Base-by-base conservation (phyloP, 2,797 vertebrate genomes). In the Notolabrus celidotus region DNA sequence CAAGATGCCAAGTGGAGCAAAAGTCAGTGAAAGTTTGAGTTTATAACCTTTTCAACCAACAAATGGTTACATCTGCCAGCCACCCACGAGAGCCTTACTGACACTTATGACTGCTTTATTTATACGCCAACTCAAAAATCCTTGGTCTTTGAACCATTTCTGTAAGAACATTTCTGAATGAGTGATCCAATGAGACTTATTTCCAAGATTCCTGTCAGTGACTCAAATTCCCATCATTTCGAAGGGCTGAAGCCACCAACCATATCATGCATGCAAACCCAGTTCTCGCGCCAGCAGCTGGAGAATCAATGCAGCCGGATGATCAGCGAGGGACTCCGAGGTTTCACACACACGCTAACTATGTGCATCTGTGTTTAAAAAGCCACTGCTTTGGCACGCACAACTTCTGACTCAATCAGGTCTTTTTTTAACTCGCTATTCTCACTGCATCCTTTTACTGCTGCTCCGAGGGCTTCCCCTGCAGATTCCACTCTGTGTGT, bases 401-500 rank as follows among this genome's bases (percentile, higher is more conserved):
- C 70, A 71, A 54, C 72, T 58, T 85, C 79, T 82, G 76, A 87
- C 82, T 80, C 83, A 87, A 83, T 88, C 78, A 71, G 63, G 41
- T 56, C 42, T 55, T 62, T 23, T 71, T 77, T 67, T 29, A 9
- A 77, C 52, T 61, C 53, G 8, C 51, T 66, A 82, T 80, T 89
- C 82, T 86, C 80, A 72, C 79, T 85, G 55, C 82, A 75, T 88
- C 74, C 59, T 76, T 83, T 82, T 61, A 75, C 83, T 79, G 64
- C 77, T 79, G 84, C 79, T 92, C 87, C 72, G 83, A 91, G 89
- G 86, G 86, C 81, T 90, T 88, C 76, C 82, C 77, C 83, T 72
- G 80, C 90, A 93, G 90, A 93, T 92, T 92, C 83, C 82, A 70
- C 83, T 15, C 57, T 86, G 88, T 94, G 92, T 94, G 92, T 94